Evolutionary conservation across 2,797 vertebrate species (phyloP), one percentile per base, ranked within the genome.

Genomic region (Lutjanus campechanus): DNA sequence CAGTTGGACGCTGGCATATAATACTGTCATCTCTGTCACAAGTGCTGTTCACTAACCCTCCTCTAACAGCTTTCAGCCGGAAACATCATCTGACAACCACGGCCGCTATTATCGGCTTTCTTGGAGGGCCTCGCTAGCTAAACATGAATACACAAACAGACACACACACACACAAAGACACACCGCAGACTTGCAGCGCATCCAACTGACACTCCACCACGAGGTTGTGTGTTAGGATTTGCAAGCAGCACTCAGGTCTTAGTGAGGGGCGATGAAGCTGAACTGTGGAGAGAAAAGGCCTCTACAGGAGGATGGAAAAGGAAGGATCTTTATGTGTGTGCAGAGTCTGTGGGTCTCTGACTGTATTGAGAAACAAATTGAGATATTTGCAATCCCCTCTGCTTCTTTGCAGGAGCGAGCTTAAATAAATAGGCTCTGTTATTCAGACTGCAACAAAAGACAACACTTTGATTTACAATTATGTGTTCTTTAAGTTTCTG

Each of bases 61-160:
- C 73, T 87, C 87, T 81, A 63, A 91, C 82, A 76, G 93, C 91
- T 90, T 89, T 93, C 89, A 91, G 83, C 85, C 89, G 89, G 89
- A 94, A 94, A 94, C 92, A 88, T 85, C 88, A 59, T 86, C 85
- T 94, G 94, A 95, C 94, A 93, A 80, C 90, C 93, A 78, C 86
- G 66, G 89, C 82, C 50, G 79, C 90, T 82, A 77, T 94, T 91
- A 91, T 91, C 89, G 67, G 70, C 85, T 85, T 76, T 86, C 87
- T 90, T 85, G 77, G 69, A 88, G 78, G 72, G 78, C 72, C 77
- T 79, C 36, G 47, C 79, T 55, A 46, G 36, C 82, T 53, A 68
- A 82, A 89, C 85, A 73, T 41, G 75, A 85, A 84, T 25, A 78
- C 88, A 75, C 76, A 91, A 44, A 73, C 67, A 81, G 44, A 79